phyloP scores from a whole-genome alignment of 92 coral and sea anemone genomes.

The Hydrozoanthus gracilis region DNA sequence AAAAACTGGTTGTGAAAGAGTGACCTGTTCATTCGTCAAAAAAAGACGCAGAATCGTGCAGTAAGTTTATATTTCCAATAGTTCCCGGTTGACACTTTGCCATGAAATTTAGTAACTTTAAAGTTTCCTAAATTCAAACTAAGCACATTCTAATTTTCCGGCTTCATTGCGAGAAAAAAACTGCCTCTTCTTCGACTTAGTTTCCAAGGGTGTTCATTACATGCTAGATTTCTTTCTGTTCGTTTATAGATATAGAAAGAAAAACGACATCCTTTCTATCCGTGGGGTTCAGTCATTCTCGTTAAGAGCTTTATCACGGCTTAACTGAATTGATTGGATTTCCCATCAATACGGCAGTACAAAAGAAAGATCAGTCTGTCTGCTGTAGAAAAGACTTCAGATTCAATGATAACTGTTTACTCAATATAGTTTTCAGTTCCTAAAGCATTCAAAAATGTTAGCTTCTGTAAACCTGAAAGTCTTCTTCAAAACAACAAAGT shows the following conservation, averaged over 20 bases:
- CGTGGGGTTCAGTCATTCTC: conserved; percentile 29
- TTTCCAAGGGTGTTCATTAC: not conserved
- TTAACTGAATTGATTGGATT: not conserved
- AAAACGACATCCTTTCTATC: conserved; percentile 2
- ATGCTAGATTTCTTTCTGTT: not conserved
- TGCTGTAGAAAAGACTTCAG: not conserved
- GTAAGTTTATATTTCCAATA: too few relatives aligned
- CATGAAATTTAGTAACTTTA: too few relatives aligned
- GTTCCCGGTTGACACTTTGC: too few relatives aligned
- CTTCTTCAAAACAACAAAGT: not conserved
- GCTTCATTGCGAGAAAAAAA: too few relatives aligned
- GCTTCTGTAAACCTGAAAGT: not conserved
- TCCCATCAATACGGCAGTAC: not conserved
- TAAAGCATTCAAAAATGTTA: conserved; percentile 17
- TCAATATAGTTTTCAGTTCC: conserved; percentile 4
- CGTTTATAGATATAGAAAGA: not conserved
- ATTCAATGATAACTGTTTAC: conserved; percentile 22
- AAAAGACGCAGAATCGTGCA: too few relatives aligned
- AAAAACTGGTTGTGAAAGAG: too few relatives aligned
- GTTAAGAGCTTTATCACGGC: conserved; percentile 13
- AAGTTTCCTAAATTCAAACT: too few relatives aligned
- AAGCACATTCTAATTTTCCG: too few relatives aligned
- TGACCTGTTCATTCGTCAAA: too few relatives aligned
- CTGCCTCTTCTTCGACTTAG: not conserved
- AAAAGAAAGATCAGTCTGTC: conserved; percentile 10